Evolutionary conservation across 2,113 vertebrate genomes (phyloP).

Genomic region (Pseudorectes ferrugineus): DNA sequence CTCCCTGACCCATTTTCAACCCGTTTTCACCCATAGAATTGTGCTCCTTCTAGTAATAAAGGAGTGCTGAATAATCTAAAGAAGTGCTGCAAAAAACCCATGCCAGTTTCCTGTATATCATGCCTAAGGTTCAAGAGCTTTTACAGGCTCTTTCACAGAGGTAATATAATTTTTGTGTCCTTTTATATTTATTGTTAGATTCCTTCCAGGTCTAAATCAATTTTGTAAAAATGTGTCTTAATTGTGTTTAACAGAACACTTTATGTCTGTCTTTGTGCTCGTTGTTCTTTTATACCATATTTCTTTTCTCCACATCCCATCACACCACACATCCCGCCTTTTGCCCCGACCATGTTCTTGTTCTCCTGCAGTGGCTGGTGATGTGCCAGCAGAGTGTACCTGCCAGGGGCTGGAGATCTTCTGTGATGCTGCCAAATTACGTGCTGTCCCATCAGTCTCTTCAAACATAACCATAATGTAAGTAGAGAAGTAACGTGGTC

Average conservation of each 20-base stretch:
- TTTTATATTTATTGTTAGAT: neutral
- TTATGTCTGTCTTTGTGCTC: neutral
- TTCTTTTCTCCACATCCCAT: neutral
- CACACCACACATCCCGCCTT: neutral
- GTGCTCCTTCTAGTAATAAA: neutral
- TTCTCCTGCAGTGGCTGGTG: constrained; percentile 75
- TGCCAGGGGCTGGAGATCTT: constrained; percentile 85
- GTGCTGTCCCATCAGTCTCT: constrained; percentile 80
- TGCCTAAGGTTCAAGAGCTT: neutral
- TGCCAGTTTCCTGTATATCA: neutral
- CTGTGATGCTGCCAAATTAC: constrained; percentile 81
- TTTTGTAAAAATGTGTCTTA: neutral
- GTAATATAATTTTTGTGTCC: neutral
- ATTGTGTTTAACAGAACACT: neutral
- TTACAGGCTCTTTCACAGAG: neutral
- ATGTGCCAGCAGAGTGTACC: constrained; percentile 78
- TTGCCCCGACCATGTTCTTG: neutral
- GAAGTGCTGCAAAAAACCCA: neutral
- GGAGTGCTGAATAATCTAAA: neutral
- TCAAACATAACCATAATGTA: constrained; percentile 90
- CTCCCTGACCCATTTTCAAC: neutral
- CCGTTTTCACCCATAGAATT: neutral
- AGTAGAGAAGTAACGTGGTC: constrained; percentile 66
- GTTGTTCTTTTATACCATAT: neutral
- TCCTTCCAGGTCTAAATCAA: neutral